Conservation (phyloP, 53 echinoderm and acorn worm genomes). For the Echinometra lucunter region DNA sequence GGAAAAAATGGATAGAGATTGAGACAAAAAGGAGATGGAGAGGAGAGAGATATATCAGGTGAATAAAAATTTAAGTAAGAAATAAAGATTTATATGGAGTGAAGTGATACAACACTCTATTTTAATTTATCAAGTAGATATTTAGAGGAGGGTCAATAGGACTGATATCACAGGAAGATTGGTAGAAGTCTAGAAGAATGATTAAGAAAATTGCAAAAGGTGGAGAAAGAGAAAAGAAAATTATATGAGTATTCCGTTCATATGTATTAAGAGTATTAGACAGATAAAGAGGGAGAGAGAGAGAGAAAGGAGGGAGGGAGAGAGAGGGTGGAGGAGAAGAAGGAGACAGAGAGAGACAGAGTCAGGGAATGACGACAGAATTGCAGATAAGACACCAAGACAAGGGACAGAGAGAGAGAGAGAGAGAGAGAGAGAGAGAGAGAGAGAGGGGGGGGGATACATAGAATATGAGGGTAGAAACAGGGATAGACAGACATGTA, state of each 20-base stretch:
- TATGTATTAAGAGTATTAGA: neutral
- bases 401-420: neutral
- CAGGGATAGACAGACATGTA: neutral
- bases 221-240: neutral
- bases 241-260: too few relatives aligned
- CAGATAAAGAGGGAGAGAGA: neutral
- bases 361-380: too few relatives aligned
- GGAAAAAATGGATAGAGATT: neutral
- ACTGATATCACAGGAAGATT: neutral
- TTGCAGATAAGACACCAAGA: too few relatives aligned
- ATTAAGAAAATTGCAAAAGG: neutral
- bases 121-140: too few relatives aligned
- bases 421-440: neutral
- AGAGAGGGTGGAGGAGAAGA: neutral
- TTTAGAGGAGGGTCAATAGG: neutral
- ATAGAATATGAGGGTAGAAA: neutral
- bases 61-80: too few relatives aligned
- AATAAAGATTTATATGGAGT: neutral
- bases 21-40: neutral
- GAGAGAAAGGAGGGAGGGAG: neutral
- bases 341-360: neutral
- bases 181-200: too few relatives aligned
- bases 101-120: neutral
- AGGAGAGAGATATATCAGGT: neutral
- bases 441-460: neutral